Base-by-base conservation (phyloP, 2,888 invertebrate species). In the Chelonus formosanus region DNA sequence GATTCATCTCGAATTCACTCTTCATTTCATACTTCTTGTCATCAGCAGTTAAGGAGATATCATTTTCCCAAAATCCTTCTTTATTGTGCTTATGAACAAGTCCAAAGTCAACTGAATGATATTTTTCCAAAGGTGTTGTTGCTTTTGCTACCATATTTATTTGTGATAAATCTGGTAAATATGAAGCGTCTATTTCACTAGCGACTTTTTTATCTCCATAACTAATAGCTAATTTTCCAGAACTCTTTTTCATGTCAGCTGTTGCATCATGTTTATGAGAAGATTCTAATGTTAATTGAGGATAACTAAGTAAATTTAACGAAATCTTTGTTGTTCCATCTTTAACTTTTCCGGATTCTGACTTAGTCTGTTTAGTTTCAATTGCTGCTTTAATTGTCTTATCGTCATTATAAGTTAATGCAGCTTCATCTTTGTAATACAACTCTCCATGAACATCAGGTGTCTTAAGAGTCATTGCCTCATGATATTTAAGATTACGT, bases 11-110 rank as follows among this genome's bases (percentile, higher is more conserved):
- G 3, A 90, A 72, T 61, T 87, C 85, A 5, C 86, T 85, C 32
- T 88, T 87, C 0, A 88, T 67, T 1, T 85, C 86, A 81, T 91
- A 90, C 4, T 87, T 86, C 47, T 88, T 86, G 0, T 87, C 89
- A 67, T 91, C 89, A 0, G 87, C 86, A 3, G 86, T 87, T 0
- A 89, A 74, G 4, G 85, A 75, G 1, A 87, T 70, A 5, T 86
- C 85, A 57, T 83, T 83, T 8, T 82, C 79, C 45, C 78, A 55
- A 50, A 70, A 73, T 7, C 75, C 78, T 0, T 80, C 76, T 1
- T 73, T 66, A 7, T 75, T 75, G 3, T 76, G 52, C 50, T 64
- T 50, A 52, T 82, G 79, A 8, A 76, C 74, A 5, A 83, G 60
- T 8, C 80, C 73, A 20, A 85, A 53, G 4, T 83, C 79, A 44